Evolutionary conservation across 2,113 vertebrate species (phyloP).

Genomic region (Tringa solitaria): DNA sequence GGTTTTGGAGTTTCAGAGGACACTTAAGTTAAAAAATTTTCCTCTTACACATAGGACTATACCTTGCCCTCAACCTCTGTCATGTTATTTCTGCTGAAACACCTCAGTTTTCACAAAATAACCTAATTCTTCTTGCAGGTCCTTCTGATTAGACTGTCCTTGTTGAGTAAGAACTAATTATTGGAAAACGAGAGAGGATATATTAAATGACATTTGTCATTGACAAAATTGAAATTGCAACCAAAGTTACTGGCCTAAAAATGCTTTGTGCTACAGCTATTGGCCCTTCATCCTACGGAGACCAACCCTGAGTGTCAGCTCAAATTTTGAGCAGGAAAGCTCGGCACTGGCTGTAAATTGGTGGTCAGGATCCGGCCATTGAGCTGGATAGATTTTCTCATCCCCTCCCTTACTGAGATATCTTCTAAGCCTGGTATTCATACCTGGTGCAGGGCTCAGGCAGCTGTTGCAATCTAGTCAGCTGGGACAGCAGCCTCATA

Average conservation of each 20-base stretch:
- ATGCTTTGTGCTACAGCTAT: background rate
- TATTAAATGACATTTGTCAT: background rate
- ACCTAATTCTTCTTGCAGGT: background rate
- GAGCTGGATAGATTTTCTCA: background rate
- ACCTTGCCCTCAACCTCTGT: rapidly evolving
- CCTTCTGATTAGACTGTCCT: background rate
- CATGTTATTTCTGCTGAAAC: background rate
- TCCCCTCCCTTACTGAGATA: background rate
- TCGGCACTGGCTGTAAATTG: background rate
- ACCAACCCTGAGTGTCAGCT: too few species aligned
- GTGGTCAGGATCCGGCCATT: background rate
- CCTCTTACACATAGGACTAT: background rate
- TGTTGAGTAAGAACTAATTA: background rate
- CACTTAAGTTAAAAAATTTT: background rate
- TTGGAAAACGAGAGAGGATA: background rate
- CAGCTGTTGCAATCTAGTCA: background rate
- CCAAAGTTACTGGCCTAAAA: background rate
- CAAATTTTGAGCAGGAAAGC: background rate
- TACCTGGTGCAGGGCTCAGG: rapidly evolving
- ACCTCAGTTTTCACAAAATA: background rate
- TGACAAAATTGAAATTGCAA: background rate
- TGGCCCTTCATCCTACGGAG: background rate
- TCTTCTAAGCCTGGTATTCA: background rate
- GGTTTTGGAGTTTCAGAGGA: background rate
- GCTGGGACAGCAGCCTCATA: background rate